Conservation (phyloP, 2,888 invertebrate genomes). For the Lepetodrilus schrolli region DNA sequence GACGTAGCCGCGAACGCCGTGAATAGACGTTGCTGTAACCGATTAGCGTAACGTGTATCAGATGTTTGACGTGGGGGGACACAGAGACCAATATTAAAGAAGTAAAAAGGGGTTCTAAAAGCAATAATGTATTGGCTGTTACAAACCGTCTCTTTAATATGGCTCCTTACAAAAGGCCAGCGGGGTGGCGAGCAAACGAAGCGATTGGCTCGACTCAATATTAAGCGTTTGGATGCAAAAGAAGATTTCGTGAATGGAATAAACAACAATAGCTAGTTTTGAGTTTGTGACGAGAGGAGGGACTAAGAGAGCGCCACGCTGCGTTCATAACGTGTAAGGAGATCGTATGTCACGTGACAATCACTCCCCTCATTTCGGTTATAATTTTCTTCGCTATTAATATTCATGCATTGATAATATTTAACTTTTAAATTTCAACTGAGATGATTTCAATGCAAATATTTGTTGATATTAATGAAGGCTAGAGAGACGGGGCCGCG, state of each 20-base stretch:
- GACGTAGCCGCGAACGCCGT: too few relatives aligned
- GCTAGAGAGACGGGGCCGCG: too few relatives aligned
- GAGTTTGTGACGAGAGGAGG: neutral
- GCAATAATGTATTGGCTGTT: neutral
- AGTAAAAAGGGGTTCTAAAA: neutral
- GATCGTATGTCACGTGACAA: neutral
- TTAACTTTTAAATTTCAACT: neutral
- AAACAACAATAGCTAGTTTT: conserved; percentile 11
- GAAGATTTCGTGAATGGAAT: conserved; percentile 6
- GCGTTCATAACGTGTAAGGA: neutral
- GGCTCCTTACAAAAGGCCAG: neutral
- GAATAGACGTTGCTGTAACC: neutral
- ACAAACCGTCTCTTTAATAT: conserved; percentile 14
- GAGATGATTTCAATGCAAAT: conserved; percentile 11
- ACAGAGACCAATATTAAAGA: too few relatives aligned
- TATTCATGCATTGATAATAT: too few relatives aligned
- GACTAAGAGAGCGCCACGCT: neutral
- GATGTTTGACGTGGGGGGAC: too few relatives aligned
- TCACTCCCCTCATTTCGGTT: neutral
- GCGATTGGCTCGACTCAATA: conserved; percentile 25
- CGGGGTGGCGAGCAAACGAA: neutral
- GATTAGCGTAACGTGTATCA: conserved; percentile 16
- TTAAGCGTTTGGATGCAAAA: conserved; percentile 24
- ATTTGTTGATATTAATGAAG: too few relatives aligned
- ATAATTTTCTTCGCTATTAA: too few relatives aligned